Base-by-base conservation (phyloP, 2,888 invertebrate genomes). In the Meloe dianella region DNA sequence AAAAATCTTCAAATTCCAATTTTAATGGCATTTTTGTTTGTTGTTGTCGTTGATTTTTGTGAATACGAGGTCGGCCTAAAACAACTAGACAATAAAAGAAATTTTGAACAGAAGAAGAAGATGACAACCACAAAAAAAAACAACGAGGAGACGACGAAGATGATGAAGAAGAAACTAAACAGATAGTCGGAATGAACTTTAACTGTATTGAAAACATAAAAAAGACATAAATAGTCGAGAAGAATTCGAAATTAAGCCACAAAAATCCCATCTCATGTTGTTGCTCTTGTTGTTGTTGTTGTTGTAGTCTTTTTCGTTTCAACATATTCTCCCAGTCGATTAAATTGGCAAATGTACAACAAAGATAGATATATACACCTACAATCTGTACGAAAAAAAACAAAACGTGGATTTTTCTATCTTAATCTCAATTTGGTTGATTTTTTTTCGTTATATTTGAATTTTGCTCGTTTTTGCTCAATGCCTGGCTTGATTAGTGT, bases 191-290 rank as follows among this genome's bases (percentile, higher is more conserved):
- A 51, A 60, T 27, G 35, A 60, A 51, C 56, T 61, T n/a, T 65
- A 65, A 65, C 61, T 60, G 64, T 64, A 64, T 58, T 64, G 65
- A 32, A 51, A 65, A 61, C 65, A 65, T 65, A 65, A 65, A 65
- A 65, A 65, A 65, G 59, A 62, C 62, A 62, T 62, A 62, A 62
- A 62, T 62, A 62, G 62, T 62, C 57, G 62, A 57, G 57, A 61
- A 65, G 61, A 61, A 61, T 62, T 61, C 56, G 56, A 65, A 70
- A 70, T 70, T 70, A 70, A 70, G 70, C 70, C 65, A 70, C 68
- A 70, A 70, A 69, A 70, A 65, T 70, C 60, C 62, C 56, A 17
- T 41, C 35, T 35, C 4, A 27, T 27, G n/a, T 41, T 41, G 41
- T 41, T 38, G 38, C 12, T 2, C 7, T 38, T 38, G n/a, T 38